phyloP scores from a whole-genome alignment of 2,888 invertebrate species.

The Agriotes lineatus region DNA sequence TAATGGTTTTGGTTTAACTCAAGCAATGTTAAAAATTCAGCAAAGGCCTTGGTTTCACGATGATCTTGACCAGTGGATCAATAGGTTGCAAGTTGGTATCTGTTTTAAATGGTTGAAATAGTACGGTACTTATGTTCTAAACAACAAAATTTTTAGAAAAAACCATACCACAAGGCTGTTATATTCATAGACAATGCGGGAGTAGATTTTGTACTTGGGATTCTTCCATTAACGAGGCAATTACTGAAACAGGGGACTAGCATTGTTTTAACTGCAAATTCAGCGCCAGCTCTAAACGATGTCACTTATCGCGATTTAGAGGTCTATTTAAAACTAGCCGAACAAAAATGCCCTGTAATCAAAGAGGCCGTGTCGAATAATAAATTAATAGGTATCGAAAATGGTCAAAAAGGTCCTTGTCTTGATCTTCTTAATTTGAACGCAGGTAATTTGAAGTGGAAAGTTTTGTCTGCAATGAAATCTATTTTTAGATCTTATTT shows the following conservation, averaged over 20 bases:
- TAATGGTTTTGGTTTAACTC: constrained; percentile 80
- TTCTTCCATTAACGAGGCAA: constrained; percentile 91
- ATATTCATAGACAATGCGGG: constrained; percentile 98
- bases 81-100: constrained; percentile 76
- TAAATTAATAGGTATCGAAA: constrained; percentile 85
- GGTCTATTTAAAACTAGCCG: constrained; percentile 78
- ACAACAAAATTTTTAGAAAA: constrained; percentile 68
- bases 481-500: not conserved
- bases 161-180: constrained; percentile 87
- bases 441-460: constrained; percentile 72
- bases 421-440: constrained; percentile 86
- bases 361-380: constrained; percentile 76
- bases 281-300: constrained; percentile 94
- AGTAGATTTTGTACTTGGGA: constrained; percentile 91
- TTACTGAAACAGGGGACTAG: constrained; percentile 85
- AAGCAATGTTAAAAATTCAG: constrained; percentile 87
- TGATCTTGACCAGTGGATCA: constrained; percentile 86
- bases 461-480: not conserved
- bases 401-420: constrained; percentile 95
- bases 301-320: constrained; percentile 90
- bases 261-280: constrained; percentile 93
- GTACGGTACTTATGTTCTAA: too few relatives aligned
- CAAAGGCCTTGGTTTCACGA: constrained; percentile 93
- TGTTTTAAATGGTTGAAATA: too few relatives aligned
- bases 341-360: constrained; percentile 78